These are phyloP conservation scores for Oreochromis aureus DNA, from an alignment of 2,113 vertebrate genomes.

Conservation along the genomic window DNA sequence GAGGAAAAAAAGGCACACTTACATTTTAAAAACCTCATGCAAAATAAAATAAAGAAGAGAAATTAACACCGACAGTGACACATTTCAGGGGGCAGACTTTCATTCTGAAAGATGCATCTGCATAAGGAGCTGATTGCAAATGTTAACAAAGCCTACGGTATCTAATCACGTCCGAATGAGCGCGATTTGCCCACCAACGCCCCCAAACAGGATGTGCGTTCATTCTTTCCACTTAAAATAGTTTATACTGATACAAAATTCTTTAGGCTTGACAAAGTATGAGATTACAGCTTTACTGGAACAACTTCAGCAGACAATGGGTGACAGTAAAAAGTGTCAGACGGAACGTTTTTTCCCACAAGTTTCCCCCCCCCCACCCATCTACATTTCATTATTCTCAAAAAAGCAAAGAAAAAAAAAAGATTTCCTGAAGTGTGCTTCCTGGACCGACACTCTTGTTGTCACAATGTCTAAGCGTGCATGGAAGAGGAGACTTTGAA, in stretches of 20 bases:
- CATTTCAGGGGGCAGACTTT: not conserved
- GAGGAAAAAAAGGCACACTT: not conserved
- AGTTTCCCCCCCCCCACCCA: not conserved
- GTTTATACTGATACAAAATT: not conserved
- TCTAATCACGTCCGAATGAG: not conserved
- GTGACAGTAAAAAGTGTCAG: conserved; percentile 29
- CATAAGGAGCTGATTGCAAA: not conserved
- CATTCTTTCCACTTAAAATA: not conserved
- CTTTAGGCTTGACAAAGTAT: not conserved
- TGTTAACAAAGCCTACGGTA: not conserved
- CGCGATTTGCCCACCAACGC: not conserved
- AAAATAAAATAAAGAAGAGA: conserved; percentile 7
- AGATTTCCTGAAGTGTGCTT: conserved; percentile 56
- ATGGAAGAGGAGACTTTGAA: conserved; percentile 58
- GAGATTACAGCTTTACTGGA: not conserved
- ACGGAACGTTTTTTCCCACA: not conserved
- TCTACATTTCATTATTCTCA: conserved; percentile 25
- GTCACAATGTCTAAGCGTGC: conserved; percentile 65
- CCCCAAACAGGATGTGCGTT: not conserved
- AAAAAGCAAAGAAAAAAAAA: not conserved
- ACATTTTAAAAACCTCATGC: conserved; percentile 32
- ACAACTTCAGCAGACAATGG: conserved; percentile 15
- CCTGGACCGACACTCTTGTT: conserved; percentile 59
- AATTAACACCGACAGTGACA: conserved; percentile 23
- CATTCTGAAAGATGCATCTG: not conserved